These are phyloP conservation scores for Ophion slaviceki DNA, from an alignment of 2,888 invertebrate genomes.

Conservation along the genomic window DNA sequence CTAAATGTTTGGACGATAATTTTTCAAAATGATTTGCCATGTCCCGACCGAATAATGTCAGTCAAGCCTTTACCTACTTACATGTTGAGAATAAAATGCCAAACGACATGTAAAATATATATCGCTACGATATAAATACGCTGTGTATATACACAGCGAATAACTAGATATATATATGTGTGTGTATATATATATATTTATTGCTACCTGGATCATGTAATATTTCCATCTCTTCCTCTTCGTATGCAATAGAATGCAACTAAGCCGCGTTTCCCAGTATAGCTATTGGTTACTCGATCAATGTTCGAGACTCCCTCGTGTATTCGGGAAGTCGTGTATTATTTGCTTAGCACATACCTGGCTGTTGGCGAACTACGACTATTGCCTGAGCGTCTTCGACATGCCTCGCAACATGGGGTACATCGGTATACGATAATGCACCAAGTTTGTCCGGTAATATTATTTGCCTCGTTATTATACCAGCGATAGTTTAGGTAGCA, in stretches of 20 bases:
- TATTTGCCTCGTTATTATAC: constrained; percentile 1
- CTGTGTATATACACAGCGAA: no score
- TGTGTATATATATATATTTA: not conserved
- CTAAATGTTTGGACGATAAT: no score
- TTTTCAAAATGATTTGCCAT: no score
- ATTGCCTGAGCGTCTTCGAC: constrained; percentile 6
- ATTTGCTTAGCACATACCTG: not conserved
- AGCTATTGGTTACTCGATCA: not conserved
- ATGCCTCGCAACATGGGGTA: not conserved
- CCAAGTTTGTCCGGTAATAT: constrained; percentile 10
- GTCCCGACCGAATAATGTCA: no score
- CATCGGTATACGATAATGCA: not conserved
- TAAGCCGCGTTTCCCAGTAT: not conserved
- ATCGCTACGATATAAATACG: no score
- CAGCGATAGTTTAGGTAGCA: not conserved
- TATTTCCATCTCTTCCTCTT: no score
- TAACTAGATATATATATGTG: no score
- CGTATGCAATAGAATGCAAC: not conserved
- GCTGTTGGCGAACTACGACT: constrained; percentile 15
- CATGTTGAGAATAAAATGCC: no score
- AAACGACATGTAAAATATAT: no score
- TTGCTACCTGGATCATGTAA: no score
- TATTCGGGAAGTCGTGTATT: not conserved
- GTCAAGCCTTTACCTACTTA: no score
- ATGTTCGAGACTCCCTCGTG: not conserved